phyloP scores from a whole-genome alignment of 2,113 vertebrate species.

The Halcyon senegalensis region DNA sequence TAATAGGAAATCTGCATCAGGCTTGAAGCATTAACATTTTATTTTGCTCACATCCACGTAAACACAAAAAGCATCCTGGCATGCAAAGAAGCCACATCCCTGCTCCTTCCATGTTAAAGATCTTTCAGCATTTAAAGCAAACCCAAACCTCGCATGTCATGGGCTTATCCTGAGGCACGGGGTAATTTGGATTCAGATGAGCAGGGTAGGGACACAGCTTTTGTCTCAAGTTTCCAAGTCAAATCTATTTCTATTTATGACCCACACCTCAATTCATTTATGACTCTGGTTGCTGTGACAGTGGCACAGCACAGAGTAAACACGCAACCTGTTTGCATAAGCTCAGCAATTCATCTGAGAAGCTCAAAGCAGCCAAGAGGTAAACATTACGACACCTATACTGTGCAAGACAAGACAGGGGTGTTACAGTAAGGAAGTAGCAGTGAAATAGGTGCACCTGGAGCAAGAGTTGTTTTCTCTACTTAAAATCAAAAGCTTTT shows the following conservation, averaged over 20 bases:
- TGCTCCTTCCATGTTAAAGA: not conserved
- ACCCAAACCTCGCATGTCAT: not conserved
- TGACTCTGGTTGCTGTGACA: slow-evolving; percentile 30
- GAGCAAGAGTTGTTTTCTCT: not conserved
- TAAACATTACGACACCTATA: slow-evolving; percentile 45
- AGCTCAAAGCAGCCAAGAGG: slow-evolving; percentile 23
- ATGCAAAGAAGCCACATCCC: not conserved
- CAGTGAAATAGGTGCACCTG: not conserved
- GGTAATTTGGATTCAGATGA: not conserved
- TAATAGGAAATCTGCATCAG: not conserved
- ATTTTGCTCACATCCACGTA: not conserved
- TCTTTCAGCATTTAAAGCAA: not conserved
- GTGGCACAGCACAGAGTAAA: slow-evolving; percentile 53
- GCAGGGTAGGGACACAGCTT: not conserved
- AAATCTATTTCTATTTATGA: slow-evolving; percentile 61
- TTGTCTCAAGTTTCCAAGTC: slow-evolving; percentile 14
- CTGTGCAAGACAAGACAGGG: not conserved
- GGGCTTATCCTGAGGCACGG: not conserved
- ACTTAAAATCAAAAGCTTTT: not conserved
- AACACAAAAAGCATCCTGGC: not conserved
- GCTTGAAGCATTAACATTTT: not conserved
- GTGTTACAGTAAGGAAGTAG: not conserved
- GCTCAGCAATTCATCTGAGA: slow-evolving; percentile 47
- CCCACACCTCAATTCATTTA: slow-evolving; percentile 31
- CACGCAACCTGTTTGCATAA: slow-evolving; percentile 55